These are phyloP conservation scores for Opisthocomus hoazin DNA, from an alignment of 2,113 vertebrate genomes.

Conservation along the genomic window DNA sequence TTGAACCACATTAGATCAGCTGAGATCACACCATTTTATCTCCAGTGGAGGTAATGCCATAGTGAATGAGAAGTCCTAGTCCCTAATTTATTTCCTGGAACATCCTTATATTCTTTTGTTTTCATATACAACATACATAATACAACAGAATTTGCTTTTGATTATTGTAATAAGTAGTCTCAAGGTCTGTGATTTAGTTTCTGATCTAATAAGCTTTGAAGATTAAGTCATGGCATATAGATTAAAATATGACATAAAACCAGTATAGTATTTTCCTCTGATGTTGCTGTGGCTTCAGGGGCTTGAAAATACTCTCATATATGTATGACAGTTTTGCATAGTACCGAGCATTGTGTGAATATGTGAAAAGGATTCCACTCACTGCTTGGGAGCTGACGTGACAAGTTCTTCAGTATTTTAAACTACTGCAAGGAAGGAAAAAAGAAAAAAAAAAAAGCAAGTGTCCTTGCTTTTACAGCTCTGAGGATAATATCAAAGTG, in stretches of 20 bases:
- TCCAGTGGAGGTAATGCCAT: not conserved
- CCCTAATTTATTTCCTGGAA: not conserved
- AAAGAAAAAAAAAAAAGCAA: not conserved
- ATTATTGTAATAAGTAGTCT: not conserved
- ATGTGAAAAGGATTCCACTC: too few relatives aligned
- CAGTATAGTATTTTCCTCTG: not conserved
- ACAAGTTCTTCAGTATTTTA: conserved; percentile 2
- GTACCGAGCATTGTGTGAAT: not conserved
- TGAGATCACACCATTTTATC: not conserved
- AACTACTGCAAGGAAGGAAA: not conserved
- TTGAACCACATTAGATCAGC: not conserved
- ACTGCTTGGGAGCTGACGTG: not conserved
- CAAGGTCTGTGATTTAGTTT: not conserved
- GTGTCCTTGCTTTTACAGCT: not conserved
- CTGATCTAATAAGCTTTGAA: not conserved
- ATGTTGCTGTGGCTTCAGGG: not conserved
- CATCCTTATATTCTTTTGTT: not conserved
- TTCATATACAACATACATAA: conserved; percentile 6
- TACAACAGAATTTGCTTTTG: not conserved
- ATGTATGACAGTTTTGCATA: not conserved
- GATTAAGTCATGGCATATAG: not conserved
- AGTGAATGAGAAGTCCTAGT: not conserved
- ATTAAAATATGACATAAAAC: not conserved
- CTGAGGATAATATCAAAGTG: not conserved
- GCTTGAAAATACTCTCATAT: not conserved